phyloP scores from a whole-genome alignment of 2,888 invertebrate species.

The Acronicta psi region DNA sequence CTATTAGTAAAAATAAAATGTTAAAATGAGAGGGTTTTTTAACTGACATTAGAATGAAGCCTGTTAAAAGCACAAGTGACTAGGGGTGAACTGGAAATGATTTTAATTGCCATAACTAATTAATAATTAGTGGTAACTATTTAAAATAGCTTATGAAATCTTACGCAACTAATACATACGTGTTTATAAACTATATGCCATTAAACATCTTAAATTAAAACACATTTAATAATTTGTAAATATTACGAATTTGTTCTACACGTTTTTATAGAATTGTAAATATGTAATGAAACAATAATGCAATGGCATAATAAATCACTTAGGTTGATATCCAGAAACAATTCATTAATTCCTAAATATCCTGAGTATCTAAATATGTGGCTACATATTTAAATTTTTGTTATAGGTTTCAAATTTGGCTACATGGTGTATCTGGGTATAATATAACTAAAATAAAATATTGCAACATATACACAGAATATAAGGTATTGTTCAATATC shows the following conservation, averaged over 20 bases:
- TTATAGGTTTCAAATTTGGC: slow-evolving; percentile 9
- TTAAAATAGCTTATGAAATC: slow-evolving; percentile 20
- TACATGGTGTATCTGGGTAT: slow-evolving; percentile 9
- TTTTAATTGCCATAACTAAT: slow-evolving; percentile 26
- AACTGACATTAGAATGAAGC: no score
- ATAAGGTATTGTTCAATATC: slow-evolving; percentile 4
- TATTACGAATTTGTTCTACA: slow-evolving; percentile 6
- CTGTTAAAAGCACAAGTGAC: slow-evolving; percentile 16
- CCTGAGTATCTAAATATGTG: no score
- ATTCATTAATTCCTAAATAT: no score
- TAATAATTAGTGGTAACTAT: slow-evolving; percentile 18
- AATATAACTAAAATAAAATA: slow-evolving; percentile 5
- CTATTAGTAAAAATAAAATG: no score
- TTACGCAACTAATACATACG: slow-evolving; percentile 27
- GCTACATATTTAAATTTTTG: slow-evolving; percentile 3
- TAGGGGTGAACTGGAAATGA: slow-evolving; percentile 34
- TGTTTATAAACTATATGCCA: slow-evolving; percentile 17
- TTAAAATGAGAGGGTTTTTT: no score
- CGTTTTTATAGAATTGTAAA: no score
- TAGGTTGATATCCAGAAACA: no score
- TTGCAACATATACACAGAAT: not conserved
- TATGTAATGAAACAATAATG: slow-evolving; percentile 13
- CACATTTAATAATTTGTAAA: not conserved
- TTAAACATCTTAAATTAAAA: slow-evolving; percentile 11
- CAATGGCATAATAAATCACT: slow-evolving; percentile 29